Evolutionary conservation across 2,888 invertebrate species (phyloP).

Genomic region (Pandemis corylana): DNA sequence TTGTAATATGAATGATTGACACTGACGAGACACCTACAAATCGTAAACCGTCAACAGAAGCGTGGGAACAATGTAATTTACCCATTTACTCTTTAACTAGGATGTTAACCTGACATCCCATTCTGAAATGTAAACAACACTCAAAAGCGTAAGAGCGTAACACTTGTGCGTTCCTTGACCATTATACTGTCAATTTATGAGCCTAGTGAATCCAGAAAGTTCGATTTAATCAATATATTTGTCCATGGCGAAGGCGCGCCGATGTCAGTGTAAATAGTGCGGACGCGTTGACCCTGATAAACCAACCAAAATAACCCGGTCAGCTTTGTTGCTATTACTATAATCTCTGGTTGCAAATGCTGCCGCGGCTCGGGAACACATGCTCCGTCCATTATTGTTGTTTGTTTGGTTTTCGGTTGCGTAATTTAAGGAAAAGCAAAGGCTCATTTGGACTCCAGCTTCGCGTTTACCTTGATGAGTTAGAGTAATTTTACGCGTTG

Average conservation of each 20-base stretch:
- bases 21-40: neutral
- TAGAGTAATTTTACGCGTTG: neutral
- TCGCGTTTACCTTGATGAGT: neutral
- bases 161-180: neutral
- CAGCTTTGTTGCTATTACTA: constrained; percentile 57
- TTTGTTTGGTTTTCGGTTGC: constrained; percentile 29
- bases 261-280: constrained; percentile 53
- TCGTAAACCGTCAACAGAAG: neutral
- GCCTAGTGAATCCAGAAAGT: constrained; percentile 33
- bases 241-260: constrained; percentile 45
- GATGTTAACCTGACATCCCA: neutral
- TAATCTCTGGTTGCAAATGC: constrained; percentile 64
- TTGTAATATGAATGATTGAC: neutral
- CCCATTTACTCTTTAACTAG: neutral
- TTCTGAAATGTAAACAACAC: neutral
- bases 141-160: neutral
- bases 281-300: constrained; percentile 71
- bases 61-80: neutral
- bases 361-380: constrained; percentile 47
- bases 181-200: constrained; percentile 8
- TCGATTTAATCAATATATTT: constrained; percentile 41
- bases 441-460: neutral
- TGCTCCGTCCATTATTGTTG: constrained; percentile 20
- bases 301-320: constrained; percentile 77
- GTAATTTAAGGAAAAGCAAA: constrained; percentile 17